Conservation (phyloP, 1,140 invertebrate species). For the Drosophila yakuba region DNA sequence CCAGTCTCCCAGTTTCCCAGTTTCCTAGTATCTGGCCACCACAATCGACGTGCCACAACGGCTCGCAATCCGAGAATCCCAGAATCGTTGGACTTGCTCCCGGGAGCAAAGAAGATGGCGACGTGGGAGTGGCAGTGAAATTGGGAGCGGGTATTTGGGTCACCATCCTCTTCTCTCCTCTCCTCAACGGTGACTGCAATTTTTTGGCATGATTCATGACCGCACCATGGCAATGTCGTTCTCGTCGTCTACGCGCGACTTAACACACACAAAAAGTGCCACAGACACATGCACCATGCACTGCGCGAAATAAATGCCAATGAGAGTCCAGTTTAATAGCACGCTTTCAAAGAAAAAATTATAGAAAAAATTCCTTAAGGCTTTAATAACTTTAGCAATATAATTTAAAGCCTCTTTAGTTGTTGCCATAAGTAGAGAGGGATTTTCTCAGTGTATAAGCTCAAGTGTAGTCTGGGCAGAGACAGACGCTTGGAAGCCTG, state of each 20-base stretch:
- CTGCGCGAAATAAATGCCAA: slow-evolving; percentile 1
- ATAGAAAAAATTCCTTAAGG: no score
- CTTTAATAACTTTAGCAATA: no score
- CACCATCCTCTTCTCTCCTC: slow-evolving; percentile 49
- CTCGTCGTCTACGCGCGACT: slow-evolving; percentile 61
- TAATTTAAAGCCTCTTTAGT: no score
- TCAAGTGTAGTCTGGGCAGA: slow-evolving; percentile 11
- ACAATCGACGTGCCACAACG: slow-evolving; percentile 6
- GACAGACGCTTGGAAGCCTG: slow-evolving; percentile 24
- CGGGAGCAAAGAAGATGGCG: neutral
- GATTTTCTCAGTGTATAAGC: slow-evolving; percentile 2
- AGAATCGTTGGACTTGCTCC: slow-evolving; percentile 8
- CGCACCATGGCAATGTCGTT: slow-evolving; percentile 54
- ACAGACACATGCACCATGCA: slow-evolving; percentile 30
- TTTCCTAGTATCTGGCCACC: neutral
- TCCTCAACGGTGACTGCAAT: slow-evolving; percentile 55
- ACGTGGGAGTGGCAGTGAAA: neutral
- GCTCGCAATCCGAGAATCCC: slow-evolving; percentile 2
- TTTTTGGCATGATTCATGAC: slow-evolving; percentile 80
- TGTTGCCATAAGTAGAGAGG: no score
- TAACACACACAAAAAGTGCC: slow-evolving; percentile 58
- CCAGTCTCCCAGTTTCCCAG: neutral
- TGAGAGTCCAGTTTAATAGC: no score
- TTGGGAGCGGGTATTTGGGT: slow-evolving; percentile 58
- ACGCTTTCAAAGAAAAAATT: no score